Conservation (phyloP, 2,888 invertebrate species). For the Neoascia interrupta region DNA sequence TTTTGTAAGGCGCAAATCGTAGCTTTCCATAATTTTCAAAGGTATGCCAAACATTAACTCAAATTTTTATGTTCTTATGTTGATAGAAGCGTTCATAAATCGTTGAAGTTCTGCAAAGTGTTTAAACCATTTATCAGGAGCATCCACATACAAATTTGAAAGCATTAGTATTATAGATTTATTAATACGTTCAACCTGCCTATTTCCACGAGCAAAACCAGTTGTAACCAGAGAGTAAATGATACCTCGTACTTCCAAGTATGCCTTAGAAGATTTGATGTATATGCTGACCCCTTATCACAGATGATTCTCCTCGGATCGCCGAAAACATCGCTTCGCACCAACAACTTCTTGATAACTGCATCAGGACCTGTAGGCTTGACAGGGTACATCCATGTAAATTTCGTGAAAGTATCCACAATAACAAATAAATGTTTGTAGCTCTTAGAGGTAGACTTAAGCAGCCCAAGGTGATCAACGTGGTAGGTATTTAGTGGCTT, state of each 20-base stretch:
- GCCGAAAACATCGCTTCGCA: slow-evolving; percentile 8
- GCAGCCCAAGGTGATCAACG: too few species aligned
- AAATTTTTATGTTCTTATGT: slow-evolving; percentile 58
- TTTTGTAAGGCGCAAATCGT: slow-evolving; percentile 19
- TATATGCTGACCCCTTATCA: slow-evolving; percentile 25
- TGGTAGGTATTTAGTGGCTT: too few species aligned
- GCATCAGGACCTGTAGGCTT: slow-evolving; percentile 9
- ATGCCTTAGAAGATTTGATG: slow-evolving; percentile 9
- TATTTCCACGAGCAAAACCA: slow-evolving; percentile 15
- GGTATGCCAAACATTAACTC: slow-evolving; percentile 71
- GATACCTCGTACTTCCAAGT: slow-evolving; percentile 4
- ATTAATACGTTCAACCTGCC: slow-evolving; percentile 21
- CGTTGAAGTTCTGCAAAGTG: too few species aligned
- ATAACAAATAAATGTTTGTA: too few species aligned
- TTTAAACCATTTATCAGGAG: too few species aligned
- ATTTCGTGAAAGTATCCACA: too few species aligned
- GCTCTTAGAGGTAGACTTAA: too few species aligned
- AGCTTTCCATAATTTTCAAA: slow-evolving; percentile 70
- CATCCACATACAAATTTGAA: slow-evolving; percentile 36
- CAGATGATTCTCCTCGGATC: too few species aligned
- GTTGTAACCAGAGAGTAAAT: slow-evolving; percentile 5
- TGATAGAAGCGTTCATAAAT: too few species aligned
- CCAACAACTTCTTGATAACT: not conserved
- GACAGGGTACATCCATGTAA: slow-evolving; percentile 2
- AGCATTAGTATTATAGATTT: too few species aligned